Evolutionary conservation across 1,140 invertebrate species (phyloP), one percentile per base, ranked within the genome.

Genomic region (Calliphora vicina): DNA sequence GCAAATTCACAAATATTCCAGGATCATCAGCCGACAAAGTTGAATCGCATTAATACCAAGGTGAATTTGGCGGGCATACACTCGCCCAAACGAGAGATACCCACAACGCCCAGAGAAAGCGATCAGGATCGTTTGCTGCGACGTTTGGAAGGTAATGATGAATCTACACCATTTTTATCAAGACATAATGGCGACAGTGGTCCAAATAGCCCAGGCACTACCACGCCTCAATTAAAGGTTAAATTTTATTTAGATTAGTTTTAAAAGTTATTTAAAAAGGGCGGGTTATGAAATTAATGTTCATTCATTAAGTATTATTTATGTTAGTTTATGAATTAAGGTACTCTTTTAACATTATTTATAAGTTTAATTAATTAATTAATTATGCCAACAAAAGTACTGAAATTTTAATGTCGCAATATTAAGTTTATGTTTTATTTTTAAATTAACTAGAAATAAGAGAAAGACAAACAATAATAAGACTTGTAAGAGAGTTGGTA

Each of bases 1-100:
- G 89, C 89, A 29, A 90, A 90, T 29, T 91, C 90, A 35, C 90
- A 91, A 83, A 91, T 91, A 78, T 91, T 91, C 84, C 86, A 90
- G 82, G 90, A 91, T 72, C 89, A 90, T 85, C 88, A 89, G 74
- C 89, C 89, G 12, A 88, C 88, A 9, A 90, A 91, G 82, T 50
- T 89, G 26, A 88, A 86, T 29, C 86, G 87, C 50, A 90, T 86
- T 25, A 87, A 86, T 83, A 90, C 89, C 15, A 90, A 90, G 84
- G 86, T 87, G 1, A 88, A 85, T 81, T 23, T 90, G 72, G 82
- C 89, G 0, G 89, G 87, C 5, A 84, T 89, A 10, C 89, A 90
- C 50, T 86, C 88, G 23, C 88, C 88, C 1, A 71, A 83, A 72
- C 86, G 86, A 43, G 87, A 87, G 25, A 85, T 88, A 81, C 87